A percentile compares a stretch with the other conserved stretches of the same genome.
Conservation (phyloP, 2,113 vertebrate species). For the Phoenicopterus ruber region DNA sequence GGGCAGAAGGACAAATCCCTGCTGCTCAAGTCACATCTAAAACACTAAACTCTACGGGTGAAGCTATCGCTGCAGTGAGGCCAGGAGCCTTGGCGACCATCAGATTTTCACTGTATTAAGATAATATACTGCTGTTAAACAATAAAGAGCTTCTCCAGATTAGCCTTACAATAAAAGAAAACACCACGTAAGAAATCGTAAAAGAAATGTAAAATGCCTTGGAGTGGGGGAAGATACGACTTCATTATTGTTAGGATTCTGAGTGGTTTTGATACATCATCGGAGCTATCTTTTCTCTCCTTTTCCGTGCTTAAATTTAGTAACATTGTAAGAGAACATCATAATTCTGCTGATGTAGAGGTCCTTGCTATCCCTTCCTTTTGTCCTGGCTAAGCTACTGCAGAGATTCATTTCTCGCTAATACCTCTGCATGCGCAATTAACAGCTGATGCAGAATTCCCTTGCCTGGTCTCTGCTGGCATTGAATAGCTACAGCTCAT, state of each 20-base stretch:
- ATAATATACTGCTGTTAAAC: not conserved
- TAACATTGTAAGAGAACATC: not conserved
- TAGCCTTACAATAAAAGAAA: not conserved
- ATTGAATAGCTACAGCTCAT: not conserved
- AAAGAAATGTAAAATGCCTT: not conserved
- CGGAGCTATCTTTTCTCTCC: not conserved
- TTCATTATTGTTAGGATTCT: not conserved
- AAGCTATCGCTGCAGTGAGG: not conserved
- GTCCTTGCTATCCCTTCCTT: not conserved
- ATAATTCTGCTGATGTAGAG: not conserved
- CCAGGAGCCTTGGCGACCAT: not conserved
- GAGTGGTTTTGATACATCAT: not conserved
- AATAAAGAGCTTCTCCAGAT: not conserved
- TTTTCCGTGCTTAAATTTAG: not conserved
- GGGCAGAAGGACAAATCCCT: not conserved
- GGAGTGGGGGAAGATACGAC: not conserved
- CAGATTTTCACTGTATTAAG: not conserved
- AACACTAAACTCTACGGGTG: not conserved
- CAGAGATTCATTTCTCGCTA: not conserved
- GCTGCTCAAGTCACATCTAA: not conserved
- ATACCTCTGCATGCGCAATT: not conserved
- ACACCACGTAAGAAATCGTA: not conserved
- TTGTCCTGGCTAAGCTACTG: slow-evolving; percentile 8
- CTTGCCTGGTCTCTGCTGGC: not conserved
- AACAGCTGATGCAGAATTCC: slow-evolving; percentile 17